phyloP scores from a whole-genome alignment of 2,797 vertebrate genomes.

The Euthynnus affinis region DNA sequence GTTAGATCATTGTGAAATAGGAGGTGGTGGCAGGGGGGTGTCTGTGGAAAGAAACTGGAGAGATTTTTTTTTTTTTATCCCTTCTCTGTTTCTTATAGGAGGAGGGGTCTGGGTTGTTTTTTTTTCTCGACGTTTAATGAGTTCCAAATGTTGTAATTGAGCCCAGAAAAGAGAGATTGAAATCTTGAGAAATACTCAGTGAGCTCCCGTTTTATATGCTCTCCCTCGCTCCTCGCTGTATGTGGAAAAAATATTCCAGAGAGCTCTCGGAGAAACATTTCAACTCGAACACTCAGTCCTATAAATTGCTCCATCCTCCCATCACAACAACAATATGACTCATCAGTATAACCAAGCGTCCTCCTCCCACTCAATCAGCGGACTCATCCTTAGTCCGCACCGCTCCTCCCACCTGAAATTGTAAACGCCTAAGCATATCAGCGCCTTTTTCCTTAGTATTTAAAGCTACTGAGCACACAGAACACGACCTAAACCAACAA shows the following conservation, averaged over 20 bases:
- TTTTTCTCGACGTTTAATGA: constrained; percentile 84
- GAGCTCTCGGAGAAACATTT: constrained; percentile 48
- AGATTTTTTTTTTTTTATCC: constrained; percentile 78
- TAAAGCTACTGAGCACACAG: background rate
- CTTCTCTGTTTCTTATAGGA: constrained; percentile 83
- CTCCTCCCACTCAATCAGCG: constrained; percentile 50
- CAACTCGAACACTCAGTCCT: constrained; percentile 41
- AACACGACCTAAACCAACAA: constrained; percentile 33
- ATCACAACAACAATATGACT: constrained; percentile 56
- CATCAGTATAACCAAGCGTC: constrained; percentile 41
- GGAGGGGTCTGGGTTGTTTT: constrained; percentile 79
- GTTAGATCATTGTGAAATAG: constrained; percentile 88
- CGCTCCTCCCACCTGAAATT: constrained; percentile 48
- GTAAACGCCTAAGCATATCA: constrained; percentile 40
- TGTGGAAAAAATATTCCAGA: constrained; percentile 66
- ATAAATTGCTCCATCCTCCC: constrained; percentile 43
- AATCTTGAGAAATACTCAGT: constrained; percentile 83
- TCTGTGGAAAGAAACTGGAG: constrained; percentile 86
- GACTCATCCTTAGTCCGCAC: constrained; percentile 30
- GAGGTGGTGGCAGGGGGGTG: constrained; percentile 86
- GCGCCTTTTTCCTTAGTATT: constrained; percentile 12
- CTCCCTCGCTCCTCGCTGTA: constrained; percentile 42
- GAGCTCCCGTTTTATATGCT: constrained; percentile 66
- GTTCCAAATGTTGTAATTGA: constrained; percentile 89
- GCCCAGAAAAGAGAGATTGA: constrained; percentile 78